Evolutionary conservation across 2,888 invertebrate genomes (phyloP).

Genomic region (Lithophane leautieri): DNA sequence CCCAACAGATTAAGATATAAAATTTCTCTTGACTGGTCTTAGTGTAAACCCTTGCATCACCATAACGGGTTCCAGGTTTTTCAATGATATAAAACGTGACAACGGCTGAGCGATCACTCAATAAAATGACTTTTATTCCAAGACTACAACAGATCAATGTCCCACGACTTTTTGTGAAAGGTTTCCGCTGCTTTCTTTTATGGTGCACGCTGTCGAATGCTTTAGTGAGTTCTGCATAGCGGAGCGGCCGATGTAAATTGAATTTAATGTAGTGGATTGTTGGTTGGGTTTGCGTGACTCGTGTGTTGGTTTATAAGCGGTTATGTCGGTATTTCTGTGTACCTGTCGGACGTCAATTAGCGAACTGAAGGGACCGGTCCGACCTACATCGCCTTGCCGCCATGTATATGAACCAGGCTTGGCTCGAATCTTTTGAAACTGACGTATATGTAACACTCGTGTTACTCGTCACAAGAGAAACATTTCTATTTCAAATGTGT

Average conservation of each 20-base stretch:
- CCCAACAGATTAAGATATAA: constrained; percentile 76
- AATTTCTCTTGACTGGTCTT: constrained; percentile 69
- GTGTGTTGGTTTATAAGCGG: constrained; percentile 70
- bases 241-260: constrained; percentile 73
- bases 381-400: constrained; percentile 75
- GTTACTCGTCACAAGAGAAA: constrained; percentile 69
- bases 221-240: constrained; percentile 78
- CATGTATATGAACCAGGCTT: constrained; percentile 78
- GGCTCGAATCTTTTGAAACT: constrained; percentile 70
- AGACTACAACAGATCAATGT: constrained; percentile 86
- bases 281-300: constrained; percentile 71
- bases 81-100: constrained; percentile 86
- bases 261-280: constrained; percentile 73
- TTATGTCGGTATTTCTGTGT: constrained; percentile 69
- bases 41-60: constrained; percentile 78
- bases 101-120: constrained; percentile 84
- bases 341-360: constrained; percentile 87
- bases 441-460: constrained; percentile 72
- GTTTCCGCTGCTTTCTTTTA: constrained; percentile 79
- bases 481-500: constrained; percentile 69
- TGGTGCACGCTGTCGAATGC: constrained; percentile 77
- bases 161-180: constrained; percentile 77
- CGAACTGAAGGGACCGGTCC: constrained; percentile 82
- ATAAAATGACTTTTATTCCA: constrained; percentile 88
- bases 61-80: constrained; percentile 77